These are phyloP conservation scores for Hyles euphorbiae DNA, from an alignment of 1,140 invertebrate species.

Conservation along the genomic window DNA sequence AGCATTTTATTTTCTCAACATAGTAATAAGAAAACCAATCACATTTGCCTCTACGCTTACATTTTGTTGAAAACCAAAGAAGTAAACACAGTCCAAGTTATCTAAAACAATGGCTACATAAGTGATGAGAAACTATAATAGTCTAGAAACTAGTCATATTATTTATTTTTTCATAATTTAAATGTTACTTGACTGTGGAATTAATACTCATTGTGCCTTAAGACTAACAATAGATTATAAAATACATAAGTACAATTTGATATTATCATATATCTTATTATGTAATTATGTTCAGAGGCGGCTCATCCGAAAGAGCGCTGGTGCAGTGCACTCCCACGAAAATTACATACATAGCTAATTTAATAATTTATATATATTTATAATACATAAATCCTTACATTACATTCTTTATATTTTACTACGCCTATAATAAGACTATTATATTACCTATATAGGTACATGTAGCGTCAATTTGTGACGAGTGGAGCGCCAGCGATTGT, in stretches of 20 bases:
- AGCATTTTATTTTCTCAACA: neutral
- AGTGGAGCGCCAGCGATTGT: no score
- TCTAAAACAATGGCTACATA: neutral
- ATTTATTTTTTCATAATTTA: slow-evolving; percentile 3
- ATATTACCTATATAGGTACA: no score
- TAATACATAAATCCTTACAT: no score
- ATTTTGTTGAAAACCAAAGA: no score
- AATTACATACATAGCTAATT: no score
- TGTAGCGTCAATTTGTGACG: no score
- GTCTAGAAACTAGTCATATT: neutral
- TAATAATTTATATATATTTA: no score
- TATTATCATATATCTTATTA: neutral
- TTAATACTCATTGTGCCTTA: slow-evolving; percentile 9
- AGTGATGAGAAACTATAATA: neutral
- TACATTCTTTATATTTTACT: no score
- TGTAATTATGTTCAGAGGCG: neutral
- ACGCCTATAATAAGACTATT: no score
- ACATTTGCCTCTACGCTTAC: neutral
- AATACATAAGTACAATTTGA: neutral
- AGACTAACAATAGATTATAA: slow-evolving; percentile 3
- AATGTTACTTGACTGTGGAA: slow-evolving; percentile 9
- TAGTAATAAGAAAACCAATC: neutral
- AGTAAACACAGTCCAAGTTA: no score
- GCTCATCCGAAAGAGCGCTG: no score
- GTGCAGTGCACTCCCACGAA: no score